Evolutionary conservation across 2,888 invertebrate genomes (phyloP), one percentile per base, ranked within the genome.

Genomic region (Carterocephalus palaemon): DNA sequence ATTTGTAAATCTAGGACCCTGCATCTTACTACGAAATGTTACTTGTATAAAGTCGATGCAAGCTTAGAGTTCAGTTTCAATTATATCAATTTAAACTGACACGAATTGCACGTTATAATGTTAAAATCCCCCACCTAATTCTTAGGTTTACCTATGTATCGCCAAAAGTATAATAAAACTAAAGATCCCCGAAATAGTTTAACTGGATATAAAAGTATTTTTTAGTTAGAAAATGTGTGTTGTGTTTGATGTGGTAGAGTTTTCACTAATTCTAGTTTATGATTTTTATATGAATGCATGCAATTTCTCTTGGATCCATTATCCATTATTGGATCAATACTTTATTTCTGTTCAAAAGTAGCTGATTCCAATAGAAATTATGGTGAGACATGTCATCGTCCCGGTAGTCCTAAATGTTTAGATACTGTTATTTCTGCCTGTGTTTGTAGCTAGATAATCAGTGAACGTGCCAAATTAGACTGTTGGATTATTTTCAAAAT

Each of bases 361-460:
- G 8, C 8, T 17, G 13, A 33, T 16, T 41, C 26, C 41, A 19
- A 26, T 33, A 33, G 41, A 24, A 41, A 26, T 41, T 7, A 10
- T 0, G 8, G 17, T n/a, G 13, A 17, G 16, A 7, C 10, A 6
- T 20, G 6, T 15, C 9, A 13, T 31, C 5, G 10, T 5, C 2
- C 12, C n/a, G n/a, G n/a, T 31, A 23, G 0, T 19, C 3, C 9
- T 31, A 34, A 8, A 9, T 29, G 24, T 13, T 15, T 15, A 3
- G 7, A 26, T 26, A 13, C 17, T 47, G 36, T 19, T 34, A 39
- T 46, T 7, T 47, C 9, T 48, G 9, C 50, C 10, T 46, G 32
- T 51, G 53, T 53, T 47, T n/a, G n/a, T n/a, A n/a, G n/a, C n/a
- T n/a, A n/a, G n/a, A n/a, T n/a, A n/a, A n/a, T n/a, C n/a, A n/a